A percentile compares a stretch with the other conserved stretches of the same genome.
These are phyloP conservation scores for Athalia circularis DNA, from an alignment of 2,888 invertebrate species.

Conservation along the genomic window DNA sequence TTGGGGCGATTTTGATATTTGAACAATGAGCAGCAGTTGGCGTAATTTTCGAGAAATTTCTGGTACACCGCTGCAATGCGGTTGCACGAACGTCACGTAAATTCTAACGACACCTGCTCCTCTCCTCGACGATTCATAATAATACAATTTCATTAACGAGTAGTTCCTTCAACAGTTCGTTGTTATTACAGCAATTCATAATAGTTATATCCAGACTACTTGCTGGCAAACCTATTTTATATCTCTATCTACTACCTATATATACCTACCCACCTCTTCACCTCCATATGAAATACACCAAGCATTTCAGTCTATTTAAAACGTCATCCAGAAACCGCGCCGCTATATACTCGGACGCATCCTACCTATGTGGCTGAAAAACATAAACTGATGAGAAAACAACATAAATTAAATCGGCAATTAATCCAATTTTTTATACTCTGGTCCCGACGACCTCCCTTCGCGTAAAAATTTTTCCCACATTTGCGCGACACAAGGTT, in stretches of 20 bases:
- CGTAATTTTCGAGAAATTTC: not conserved
- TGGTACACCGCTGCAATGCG: not conserved
- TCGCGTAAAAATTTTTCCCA: not conserved
- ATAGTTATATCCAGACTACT: constrained; percentile 59
- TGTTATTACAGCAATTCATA: constrained; percentile 72
- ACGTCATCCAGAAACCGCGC: constrained; percentile 3
- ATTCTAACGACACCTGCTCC: not conserved
- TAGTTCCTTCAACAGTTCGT: constrained; percentile 36
- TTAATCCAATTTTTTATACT: not conserved
- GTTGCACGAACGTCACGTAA: not conserved
- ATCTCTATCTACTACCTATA: constrained; percentile 45
- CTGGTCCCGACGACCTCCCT: not conserved
- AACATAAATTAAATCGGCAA: not conserved
- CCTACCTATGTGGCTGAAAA: not conserved
- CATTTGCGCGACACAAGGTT: no score
- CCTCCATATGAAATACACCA: constrained; percentile 21
- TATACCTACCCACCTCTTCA: not conserved
- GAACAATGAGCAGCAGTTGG: no score
- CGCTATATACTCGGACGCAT: not conserved
- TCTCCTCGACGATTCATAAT: constrained; percentile 31
- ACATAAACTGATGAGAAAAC: not conserved
- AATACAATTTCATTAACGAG: constrained; percentile 43
- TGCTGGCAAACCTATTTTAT: constrained; percentile 61
- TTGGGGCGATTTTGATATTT: no score
- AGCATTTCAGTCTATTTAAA: constrained; percentile 40